phyloP scores from a whole-genome alignment of 1,140 invertebrate species.

The Apis dorsata region DNA sequence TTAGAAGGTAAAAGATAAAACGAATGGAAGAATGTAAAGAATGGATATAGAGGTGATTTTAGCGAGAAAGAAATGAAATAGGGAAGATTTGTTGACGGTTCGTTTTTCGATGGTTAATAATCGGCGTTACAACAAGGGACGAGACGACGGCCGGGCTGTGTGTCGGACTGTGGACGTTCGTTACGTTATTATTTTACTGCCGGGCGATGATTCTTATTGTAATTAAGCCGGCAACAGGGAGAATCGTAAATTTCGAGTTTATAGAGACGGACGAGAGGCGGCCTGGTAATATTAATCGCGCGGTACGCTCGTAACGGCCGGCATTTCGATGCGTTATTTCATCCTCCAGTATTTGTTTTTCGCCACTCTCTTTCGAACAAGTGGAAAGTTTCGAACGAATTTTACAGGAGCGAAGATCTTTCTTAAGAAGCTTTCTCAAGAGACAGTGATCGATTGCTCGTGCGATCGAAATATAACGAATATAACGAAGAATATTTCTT shows the following conservation, averaged over 20 bases:
- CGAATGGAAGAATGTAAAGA: no score
- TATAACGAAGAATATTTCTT: no score
- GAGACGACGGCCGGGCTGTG: neutral
- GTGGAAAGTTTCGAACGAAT: neutral
- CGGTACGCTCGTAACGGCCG: neutral
- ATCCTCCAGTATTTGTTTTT: neutral
- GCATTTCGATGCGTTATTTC: constrained; percentile 17
- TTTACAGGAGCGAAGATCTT: rapidly evolving
- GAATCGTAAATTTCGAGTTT: constrained; percentile 47
- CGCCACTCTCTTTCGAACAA: neutral
- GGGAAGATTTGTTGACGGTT: neutral
- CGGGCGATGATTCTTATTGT: constrained; percentile 46
- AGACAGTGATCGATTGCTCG: no score
- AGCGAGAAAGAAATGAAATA: neutral
- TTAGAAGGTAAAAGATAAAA: no score
- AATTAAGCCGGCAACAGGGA: constrained; percentile 23
- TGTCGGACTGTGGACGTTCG: constrained; percentile 15
- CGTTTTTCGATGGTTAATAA: constrained; percentile 40
- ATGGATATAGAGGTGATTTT: no score
- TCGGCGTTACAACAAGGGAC: constrained; percentile 28
- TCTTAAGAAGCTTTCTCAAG: neutral
- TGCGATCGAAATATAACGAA: no score
- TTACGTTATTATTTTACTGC: constrained; percentile 49
- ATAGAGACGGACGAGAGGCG: constrained; percentile 32
- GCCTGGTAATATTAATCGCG: constrained; percentile 38